Base-by-base conservation (phyloP, 1,140 invertebrate species). In the Lordiphosa collinella region DNA sequence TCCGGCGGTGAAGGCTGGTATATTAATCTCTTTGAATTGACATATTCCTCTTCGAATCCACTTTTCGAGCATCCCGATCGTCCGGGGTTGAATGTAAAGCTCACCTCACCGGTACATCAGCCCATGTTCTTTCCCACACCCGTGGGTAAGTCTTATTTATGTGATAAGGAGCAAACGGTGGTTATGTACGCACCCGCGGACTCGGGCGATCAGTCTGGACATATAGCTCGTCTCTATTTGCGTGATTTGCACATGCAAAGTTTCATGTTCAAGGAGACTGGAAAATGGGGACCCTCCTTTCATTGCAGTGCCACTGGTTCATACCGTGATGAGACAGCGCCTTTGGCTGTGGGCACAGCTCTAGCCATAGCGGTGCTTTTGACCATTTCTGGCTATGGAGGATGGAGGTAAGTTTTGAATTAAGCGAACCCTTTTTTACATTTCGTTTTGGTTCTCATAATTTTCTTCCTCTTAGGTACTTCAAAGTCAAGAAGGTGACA, bases 401-500 rank as follows among this genome's bases (percentile, higher is more conserved):
- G 94, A n/a, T 89, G 88, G 88, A 69, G 88, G 88, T 89, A 52
- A 88, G 51, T 12, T 3, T 3, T 0, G 10, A 4, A 18, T 22
- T n/a, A 11, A n/a, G 1, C 1, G 3, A 16, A 37, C 34, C 13
- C 6, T 7, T 1, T 12, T 1, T 36, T 29, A n/a, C 40, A 41
- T 13, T 53, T 41, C 35, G n/a, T n/a, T n/a, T n/a, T n/a, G n/a
- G n/a, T n/a, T n/a, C n/a, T n/a, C n/a, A n/a, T n/a, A n/a, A n/a
- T 3, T 32, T n/a, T 32, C 29, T 8, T 36, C 52, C 96, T 92
- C 89, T 92, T 89, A 92, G 96, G 69, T 96, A 97, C 80, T 92
- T 96, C 76, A 96, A 96, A 88, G 92, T 96, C 22, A 96, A 96
- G 89, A 96, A 96, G 85, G 95, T 97, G 4, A 95, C 96, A 79